Base-by-base conservation (phyloP, 2,888 invertebrate species). In the Aspidiotus rigidus region DNA sequence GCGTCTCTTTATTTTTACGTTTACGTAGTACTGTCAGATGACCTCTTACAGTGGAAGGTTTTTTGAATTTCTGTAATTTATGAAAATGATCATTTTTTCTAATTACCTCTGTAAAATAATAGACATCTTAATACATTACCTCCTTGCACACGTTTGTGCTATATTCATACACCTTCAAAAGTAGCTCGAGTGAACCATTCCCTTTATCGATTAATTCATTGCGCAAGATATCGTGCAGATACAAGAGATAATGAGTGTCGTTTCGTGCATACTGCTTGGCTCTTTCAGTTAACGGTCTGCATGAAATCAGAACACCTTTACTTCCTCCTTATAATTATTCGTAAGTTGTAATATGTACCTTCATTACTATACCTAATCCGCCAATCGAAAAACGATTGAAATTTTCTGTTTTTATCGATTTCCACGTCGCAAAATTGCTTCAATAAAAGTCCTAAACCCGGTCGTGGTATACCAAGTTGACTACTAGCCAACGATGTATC, bases 181-280 rank as follows among this genome's bases (percentile, higher is more conserved):
- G 77, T 1, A 89, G 76, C 74, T 88, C 86, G 0, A 80, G 79
- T 62, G 83, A 79, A 0, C 84, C 85, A 74, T 88, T 85, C 0
- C 85, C 85, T 71, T 80, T 79, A 6, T 83, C 81, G 5, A 93
- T 77, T 54, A 98, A 80, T 69, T 90, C 88, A 73, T 86, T 87
- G 70, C 83, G 85, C 80, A 97, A 79, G 54, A 82, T 79, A 71
- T 92, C 88, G 81, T 91, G 95, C 72, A 97, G 86, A 77, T 92
- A 91, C 7, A 97, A 83, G 71, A 99, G 80, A 78, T 91, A 96
- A 79, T 97, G 98, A 0, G 98, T 98, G 79, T 99, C 98, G 77
- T 86, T 86, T 15, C 96, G 83, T 0, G 98, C 98, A 79, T 99
- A 99, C 49, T 80, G 79, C 10, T 90, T 78, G 74, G 96, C 80